Base-by-base conservation (phyloP, 2,113 vertebrate genomes). In the Muntiacus muntjak region DNA sequence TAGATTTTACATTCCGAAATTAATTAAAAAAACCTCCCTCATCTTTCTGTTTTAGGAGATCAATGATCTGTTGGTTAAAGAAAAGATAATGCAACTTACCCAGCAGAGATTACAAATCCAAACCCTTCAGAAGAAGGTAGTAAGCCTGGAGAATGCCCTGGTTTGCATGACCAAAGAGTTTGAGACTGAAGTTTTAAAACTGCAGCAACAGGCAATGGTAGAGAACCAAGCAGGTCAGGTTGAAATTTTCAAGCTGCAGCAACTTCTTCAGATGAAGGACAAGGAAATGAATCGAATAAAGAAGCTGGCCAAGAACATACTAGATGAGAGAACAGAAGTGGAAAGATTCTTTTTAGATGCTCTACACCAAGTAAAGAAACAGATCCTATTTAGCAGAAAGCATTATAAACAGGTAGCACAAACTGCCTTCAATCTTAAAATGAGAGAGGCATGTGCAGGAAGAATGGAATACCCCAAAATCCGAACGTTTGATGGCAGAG, bases 281-380 rank as follows among this genome's bases (percentile, higher is more conserved):
- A 98, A n/a, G 87, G 99, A 99, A 96, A 98, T 99, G 97, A 99
- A 98, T 36, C 96, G 99, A 43, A 95, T 99, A 54, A 99, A 99
- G 98, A 98, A 97, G 92, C 98, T 99, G 54, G 99, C 99, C 7
- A 96, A 93, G 87, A 99, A 98, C 71, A 98, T 99, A 28, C 98
- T 99, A 87, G 98, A 99, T 94, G 99, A 99, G 97, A 99, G 99
- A 91, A 99, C 98, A 28, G 99, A 99, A 92, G 98, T 99, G 96
- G 99, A 99, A 98, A 94, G 89, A 5, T 99, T 99, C 98, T 99
- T 99, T 98, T 98, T 99, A 54, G 99, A 99, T 91, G 99, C 99
- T 17, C 98, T 99, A 89, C 97, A 98, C 78, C 98, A 99, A 54
- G 99, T 99, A 97, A 99, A 98, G 97, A 98, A 98, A 97, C 99